Conservation (phyloP, 1,140 invertebrate species). For the Drosophila lowei region DNA sequence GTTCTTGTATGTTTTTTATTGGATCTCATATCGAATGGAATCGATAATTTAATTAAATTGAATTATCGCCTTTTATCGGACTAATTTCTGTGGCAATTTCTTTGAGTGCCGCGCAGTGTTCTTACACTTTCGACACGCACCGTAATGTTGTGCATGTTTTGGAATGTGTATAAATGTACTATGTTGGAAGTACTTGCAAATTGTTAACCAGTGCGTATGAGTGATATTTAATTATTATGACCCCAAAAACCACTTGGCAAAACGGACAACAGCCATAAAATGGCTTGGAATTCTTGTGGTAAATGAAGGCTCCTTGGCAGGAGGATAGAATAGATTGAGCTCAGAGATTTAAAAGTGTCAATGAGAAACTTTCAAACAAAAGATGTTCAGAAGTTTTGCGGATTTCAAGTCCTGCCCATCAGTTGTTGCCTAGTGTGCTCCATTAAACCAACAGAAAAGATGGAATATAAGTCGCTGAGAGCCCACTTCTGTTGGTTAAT, state of each 20-base stretch:
- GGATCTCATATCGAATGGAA: no score
- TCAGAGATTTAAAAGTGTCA: slow-evolving; percentile 6
- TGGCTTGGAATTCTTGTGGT: no score
- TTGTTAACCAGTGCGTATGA: slow-evolving; percentile 69
- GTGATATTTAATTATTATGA: slow-evolving; percentile 73
- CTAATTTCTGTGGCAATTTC: no score
- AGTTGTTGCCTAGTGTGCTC: no score
- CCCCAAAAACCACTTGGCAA: slow-evolving; percentile 9
- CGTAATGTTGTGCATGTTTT: no score
- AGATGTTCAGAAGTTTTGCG: neutral
- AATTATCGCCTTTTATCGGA: no score
- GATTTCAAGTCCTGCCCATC: no score
- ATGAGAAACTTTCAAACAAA: neutral
- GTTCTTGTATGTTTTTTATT: no score
- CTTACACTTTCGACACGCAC: slow-evolving; percentile 10
- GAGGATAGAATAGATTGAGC: no score
- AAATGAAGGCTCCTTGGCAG: no score
- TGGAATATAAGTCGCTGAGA: slow-evolving; percentile 8
- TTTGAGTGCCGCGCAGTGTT: neutral
- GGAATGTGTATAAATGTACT: slow-evolving; percentile 1
- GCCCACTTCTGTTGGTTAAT: slow-evolving; percentile 3
- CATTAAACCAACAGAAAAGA: neutral
- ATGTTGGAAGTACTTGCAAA: neutral
- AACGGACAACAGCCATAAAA: no score
- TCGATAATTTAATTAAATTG: no score